phyloP scores from a whole-genome alignment of 2,797 vertebrate genomes.

The Malurus leucopterus region DNA sequence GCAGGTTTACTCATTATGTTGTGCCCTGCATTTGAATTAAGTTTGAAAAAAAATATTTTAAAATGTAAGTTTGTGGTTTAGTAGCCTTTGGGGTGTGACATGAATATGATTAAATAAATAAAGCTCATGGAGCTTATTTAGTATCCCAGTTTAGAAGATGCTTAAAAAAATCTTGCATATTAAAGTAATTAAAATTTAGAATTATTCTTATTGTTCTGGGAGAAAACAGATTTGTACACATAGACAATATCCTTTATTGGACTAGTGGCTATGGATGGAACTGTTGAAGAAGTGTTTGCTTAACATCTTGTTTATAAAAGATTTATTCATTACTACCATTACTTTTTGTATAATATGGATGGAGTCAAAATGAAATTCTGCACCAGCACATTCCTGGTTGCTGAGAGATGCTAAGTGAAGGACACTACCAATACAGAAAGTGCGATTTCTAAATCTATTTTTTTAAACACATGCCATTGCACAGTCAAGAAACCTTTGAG shows the following conservation, averaged over 20 bases:
- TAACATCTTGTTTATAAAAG: background rate
- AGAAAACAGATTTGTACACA: background rate
- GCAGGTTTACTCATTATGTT: conserved; percentile 13
- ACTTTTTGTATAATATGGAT: background rate
- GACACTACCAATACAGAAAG: background rate
- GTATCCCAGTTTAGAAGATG: background rate
- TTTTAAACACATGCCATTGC: background rate
- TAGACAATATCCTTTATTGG: background rate
- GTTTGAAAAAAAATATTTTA: background rate
- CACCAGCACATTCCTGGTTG: background rate
- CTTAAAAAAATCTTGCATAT: background rate
- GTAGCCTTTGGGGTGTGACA: background rate
- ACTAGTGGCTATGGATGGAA: background rate
- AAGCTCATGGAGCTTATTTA: background rate
- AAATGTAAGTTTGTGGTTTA: background rate
- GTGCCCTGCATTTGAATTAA: conserved; percentile 9
- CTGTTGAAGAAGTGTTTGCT: background rate
- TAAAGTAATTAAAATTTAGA: background rate
- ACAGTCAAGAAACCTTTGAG: background rate
- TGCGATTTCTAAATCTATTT: background rate
- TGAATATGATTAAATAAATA: conserved; percentile 2
- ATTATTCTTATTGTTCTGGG: background rate
- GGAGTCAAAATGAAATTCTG: background rate
- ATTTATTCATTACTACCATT: background rate
- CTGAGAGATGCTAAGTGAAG: background rate